These are phyloP conservation scores for Oreotrochilus melanogaster DNA, from an alignment of 2,113 vertebrate species.

Conservation along the genomic window DNA sequence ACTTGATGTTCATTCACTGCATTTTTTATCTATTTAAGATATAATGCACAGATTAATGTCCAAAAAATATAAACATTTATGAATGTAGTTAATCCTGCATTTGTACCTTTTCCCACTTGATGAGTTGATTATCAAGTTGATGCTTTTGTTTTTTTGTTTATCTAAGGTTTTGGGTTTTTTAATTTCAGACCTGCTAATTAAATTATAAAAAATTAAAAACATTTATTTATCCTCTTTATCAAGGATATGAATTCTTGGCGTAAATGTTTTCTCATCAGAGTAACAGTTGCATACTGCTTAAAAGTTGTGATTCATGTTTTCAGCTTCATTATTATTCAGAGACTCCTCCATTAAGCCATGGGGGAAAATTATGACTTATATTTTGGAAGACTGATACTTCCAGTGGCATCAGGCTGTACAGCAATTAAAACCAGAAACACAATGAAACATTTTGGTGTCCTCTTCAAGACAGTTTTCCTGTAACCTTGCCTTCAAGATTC, in stretches of 20 bases:
- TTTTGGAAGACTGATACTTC: not conserved
- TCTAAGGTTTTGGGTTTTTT: not conserved
- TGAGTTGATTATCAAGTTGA: not conserved
- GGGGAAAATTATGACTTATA: not conserved
- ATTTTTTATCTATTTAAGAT: not conserved
- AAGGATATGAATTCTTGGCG: not conserved
- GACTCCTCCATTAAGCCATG: not conserved
- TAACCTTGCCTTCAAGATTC: not conserved
- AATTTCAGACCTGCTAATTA: not conserved
- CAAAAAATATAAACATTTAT: not conserved
- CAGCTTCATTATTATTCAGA: not conserved
- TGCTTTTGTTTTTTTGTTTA: not conserved
- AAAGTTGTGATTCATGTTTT: not conserved
- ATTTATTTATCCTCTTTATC: not conserved
- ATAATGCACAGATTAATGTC: not conserved
- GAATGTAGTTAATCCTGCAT: not conserved
- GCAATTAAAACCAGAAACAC: not conserved
- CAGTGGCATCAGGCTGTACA: not conserved
- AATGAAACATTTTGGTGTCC: not conserved
- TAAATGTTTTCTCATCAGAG: not conserved
- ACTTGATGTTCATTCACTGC: not conserved
- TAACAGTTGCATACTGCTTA: not conserved
- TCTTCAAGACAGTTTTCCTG: not conserved
- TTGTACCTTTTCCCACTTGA: not conserved
- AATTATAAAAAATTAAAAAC: not conserved